Percentiles rank a stretch among this genome's conserved stretches.
These are phyloP conservation scores for Tenrec ecaudatus DNA, from an alignment of 2,113 vertebrate species.

Conservation along the genomic window DNA sequence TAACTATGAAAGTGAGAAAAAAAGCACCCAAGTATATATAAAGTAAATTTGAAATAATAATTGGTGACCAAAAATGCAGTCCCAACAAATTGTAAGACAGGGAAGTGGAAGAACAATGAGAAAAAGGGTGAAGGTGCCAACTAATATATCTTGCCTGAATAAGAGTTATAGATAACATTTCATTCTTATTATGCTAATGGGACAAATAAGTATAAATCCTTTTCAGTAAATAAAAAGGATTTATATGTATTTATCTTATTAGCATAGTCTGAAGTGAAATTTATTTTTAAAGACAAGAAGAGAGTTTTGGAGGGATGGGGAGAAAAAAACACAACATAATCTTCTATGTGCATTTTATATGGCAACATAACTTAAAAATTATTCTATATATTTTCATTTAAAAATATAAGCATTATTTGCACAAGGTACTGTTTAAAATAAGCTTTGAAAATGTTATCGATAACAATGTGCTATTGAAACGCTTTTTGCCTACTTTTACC, in stretches of 20 bases:
- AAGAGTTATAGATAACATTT: neutral
- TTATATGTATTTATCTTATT: no score
- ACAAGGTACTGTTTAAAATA: conserved; percentile 21
- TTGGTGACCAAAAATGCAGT: neutral
- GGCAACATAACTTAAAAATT: neutral
- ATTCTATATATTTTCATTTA: neutral
- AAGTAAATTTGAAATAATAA: neutral
- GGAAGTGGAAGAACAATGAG: accelerated
- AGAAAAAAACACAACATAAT: neutral
- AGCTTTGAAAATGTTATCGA: conserved; percentile 3
- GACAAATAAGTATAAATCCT: conserved; percentile 32
- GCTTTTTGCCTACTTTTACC: neutral
- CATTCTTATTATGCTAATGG: conserved; percentile 51
- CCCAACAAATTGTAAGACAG: conserved; percentile 5
- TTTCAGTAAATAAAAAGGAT: no score
- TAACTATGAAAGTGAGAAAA: neutral
- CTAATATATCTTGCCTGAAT: neutral
- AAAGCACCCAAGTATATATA: neutral
- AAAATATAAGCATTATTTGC: conserved; percentile 27
- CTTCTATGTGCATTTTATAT: neutral
- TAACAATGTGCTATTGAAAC: neutral
- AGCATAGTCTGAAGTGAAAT: no score
- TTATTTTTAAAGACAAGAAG: conserved; percentile 33
- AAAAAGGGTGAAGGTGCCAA: neutral
- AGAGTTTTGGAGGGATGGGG: neutral